These are phyloP conservation scores for Dolichopus griseipennis DNA, from an alignment of 2,888 invertebrate genomes.

Conservation along the genomic window DNA sequence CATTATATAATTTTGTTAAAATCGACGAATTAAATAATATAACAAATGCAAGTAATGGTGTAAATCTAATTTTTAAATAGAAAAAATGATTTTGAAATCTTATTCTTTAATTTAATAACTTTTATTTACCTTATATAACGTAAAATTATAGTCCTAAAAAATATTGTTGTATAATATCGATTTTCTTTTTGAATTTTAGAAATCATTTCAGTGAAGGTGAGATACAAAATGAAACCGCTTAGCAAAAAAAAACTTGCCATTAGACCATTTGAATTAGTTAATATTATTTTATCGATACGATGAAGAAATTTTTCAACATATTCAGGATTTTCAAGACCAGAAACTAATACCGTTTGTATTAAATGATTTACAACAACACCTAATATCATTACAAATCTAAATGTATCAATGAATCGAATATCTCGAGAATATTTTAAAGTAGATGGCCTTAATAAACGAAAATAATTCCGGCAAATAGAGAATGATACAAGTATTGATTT, in stretches of 20 bases:
- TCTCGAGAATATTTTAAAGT: slow-evolving; percentile 27
- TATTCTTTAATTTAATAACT: too few species aligned
- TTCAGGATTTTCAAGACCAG: slow-evolving; percentile 31
- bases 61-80: slow-evolving; percentile 22
- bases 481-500: slow-evolving; percentile 22
- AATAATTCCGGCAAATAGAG: slow-evolving; percentile 35
- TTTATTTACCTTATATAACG: slow-evolving; percentile 30
- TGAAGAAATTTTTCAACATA: slow-evolving; percentile 30
- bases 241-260: slow-evolving; percentile 51
- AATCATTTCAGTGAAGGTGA: slow-evolving; percentile 22
- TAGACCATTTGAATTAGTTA: slow-evolving; percentile 47
- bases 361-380: slow-evolving; percentile 31
- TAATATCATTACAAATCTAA: slow-evolving; percentile 29
- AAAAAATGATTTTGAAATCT: too few species aligned
- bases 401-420: slow-evolving; percentile 32
- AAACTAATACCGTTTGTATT: slow-evolving; percentile 27
- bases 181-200: neutral
- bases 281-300: slow-evolving; percentile 26
- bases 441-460: slow-evolving; percentile 27
- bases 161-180: slow-evolving; percentile 24
- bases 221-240: slow-evolving; percentile 47
- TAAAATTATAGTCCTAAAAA: slow-evolving; percentile 33
- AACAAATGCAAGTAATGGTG: slow-evolving; percentile 30
- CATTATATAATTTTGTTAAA: slow-evolving; percentile 34
- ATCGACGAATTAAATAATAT: slow-evolving; percentile 36